Base-by-base conservation (phyloP, 2,113 vertebrate species). In the Tilapia sparmanii region DNA sequence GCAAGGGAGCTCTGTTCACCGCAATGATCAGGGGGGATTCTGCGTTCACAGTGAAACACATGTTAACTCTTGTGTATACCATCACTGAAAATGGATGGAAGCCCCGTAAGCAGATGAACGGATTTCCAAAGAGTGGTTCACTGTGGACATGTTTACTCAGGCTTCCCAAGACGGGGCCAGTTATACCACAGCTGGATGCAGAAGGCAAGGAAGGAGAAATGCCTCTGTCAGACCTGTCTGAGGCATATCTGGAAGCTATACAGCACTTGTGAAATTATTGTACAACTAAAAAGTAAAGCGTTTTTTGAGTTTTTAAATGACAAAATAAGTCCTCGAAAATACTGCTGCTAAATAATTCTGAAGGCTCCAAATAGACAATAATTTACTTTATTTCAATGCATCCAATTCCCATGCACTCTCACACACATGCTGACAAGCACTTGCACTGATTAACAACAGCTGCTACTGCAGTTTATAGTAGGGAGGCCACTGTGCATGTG, bases 1-100 rank as follows among this genome's bases (percentile, higher is more conserved):
- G 98, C 94, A 99, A 99, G 83, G 98, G 98, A n/a, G 97, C 98
- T 1, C 97, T 99, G 40, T 99, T 99, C 94, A 98, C 97, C 0
- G 96, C 98, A 0, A 31, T 97, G 12, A 95, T 99, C 89, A 96
- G 94, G 12, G 98, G 97, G 0, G 97, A 99, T 92, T 97, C 96
- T 0, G 97, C 95, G 16, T 98, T 99, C 79, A 99, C 98, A 0
- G 98, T 99, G 80, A 99, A 99, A 92, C 97, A 98, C 90, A 95
- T 97, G 96, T 82, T 97, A 24, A 99, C 98, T 0, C 93, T 98
- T 16, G 96, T 98, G 50, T 99, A 99, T 59, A 90, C 94, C 0
- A 96, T 99, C 33, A 93, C 96, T 10, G 94, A 87, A 5, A 92
- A 96, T 50, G 96, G 89, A 11, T 99, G 98, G 98, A 97, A 96